Evolutionary conservation across 2,113 vertebrate genomes (phyloP).

Genomic region (Coptodon bakossiorum): DNA sequence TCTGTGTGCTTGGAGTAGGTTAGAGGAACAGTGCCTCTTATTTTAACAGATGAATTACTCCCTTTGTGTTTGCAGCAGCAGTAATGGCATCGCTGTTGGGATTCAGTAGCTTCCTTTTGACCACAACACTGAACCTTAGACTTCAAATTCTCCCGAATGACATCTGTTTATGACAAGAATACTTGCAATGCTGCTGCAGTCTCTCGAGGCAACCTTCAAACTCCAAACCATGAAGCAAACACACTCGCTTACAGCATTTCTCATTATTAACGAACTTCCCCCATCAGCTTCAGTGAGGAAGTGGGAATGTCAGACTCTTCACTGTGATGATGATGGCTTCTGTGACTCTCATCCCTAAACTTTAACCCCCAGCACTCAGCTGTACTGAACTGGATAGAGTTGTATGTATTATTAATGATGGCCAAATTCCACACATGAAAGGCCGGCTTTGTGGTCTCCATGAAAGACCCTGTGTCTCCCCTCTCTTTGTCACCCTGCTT

Average conservation of each 20-base stretch:
- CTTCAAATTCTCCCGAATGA: background rate
- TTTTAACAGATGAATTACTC: constrained; percentile 41
- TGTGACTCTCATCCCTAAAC: constrained; percentile 34
- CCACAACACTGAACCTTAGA: background rate
- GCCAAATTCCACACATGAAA: constrained; percentile 69
- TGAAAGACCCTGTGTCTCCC: constrained; percentile 62
- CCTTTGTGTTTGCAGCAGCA: constrained; percentile 28
- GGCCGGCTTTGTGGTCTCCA: constrained; percentile 57
- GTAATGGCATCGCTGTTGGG: constrained; percentile 20
- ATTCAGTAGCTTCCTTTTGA: background rate
- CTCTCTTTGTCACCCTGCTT: background rate
- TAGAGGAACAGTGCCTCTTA: background rate
- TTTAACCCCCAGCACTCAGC: constrained; percentile 40
- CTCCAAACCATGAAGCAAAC: background rate
- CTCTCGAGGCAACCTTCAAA: background rate
- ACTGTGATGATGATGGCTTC: constrained; percentile 7
- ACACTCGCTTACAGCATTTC: background rate
- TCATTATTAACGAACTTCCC: background rate
- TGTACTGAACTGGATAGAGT: constrained; percentile 15
- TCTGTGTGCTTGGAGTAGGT: background rate
- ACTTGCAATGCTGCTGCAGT: constrained; percentile 1
- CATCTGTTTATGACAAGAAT: constrained; percentile 3
- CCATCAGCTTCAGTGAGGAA: constrained; percentile 17
- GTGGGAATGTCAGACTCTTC: constrained; percentile 17
- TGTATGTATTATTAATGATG: constrained; percentile 71